phyloP scores from a whole-genome alignment of 2,888 invertebrate species.

The Pristionchus entomophagus region DNA sequence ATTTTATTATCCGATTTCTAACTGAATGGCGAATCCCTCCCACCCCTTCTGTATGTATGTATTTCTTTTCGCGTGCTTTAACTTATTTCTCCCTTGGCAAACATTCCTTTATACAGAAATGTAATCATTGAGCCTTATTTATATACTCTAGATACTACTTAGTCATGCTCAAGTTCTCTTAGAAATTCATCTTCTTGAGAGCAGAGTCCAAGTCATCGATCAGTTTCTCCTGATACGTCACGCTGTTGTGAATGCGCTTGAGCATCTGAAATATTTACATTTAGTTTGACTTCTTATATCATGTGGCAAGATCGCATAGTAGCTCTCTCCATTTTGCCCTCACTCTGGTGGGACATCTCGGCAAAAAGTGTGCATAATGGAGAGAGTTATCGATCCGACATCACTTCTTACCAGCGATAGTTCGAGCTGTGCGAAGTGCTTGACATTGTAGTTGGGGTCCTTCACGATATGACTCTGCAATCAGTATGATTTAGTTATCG shows the following conservation, averaged over 20 bases:
- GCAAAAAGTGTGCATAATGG: no score
- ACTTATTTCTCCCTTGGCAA: background rate
- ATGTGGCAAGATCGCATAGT: no score
- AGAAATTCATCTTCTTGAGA: slow-evolving; percentile 22
- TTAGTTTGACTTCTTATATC: no score
- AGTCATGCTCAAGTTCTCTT: background rate
- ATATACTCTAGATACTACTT: no score
- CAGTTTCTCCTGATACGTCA: background rate
- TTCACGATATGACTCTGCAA: background rate
- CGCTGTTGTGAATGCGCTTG: slow-evolving; percentile 37
- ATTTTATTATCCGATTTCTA: no score
- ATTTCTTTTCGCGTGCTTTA: no score
- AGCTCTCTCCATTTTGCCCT: no score
- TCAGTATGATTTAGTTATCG: no score
- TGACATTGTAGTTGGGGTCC: slow-evolving; percentile 23
- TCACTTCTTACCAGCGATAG: background rate
- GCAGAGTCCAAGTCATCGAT: slow-evolving; percentile 8
- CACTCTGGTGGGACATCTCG: no score
- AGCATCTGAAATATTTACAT: slow-evolving; percentile 29
- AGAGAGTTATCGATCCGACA: no score
- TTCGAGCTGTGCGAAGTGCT: slow-evolving; percentile 2
- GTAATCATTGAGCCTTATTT: slow-evolving; percentile 14
- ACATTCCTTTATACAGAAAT: slow-evolving; percentile 4
- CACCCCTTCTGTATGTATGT: no score
- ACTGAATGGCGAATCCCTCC: no score